A percentile compares a stretch with the other conserved stretches of the same genome.
phyloP scores from a whole-genome alignment of 2,888 invertebrate genomes.

The Macrosiphum euphorbiae region DNA sequence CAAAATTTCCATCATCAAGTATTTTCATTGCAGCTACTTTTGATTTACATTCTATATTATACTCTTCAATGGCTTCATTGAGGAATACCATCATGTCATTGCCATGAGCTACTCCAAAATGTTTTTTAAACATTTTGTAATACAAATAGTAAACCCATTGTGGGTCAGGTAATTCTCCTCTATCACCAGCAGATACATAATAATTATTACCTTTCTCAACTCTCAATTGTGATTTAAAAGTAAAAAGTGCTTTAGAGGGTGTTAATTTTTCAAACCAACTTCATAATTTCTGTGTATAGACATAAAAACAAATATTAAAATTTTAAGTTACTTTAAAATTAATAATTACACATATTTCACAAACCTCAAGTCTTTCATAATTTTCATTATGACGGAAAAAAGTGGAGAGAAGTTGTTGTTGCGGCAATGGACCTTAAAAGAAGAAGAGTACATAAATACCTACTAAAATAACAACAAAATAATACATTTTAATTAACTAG shows the following conservation, averaged over 20 bases:
- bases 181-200: slow-evolving; percentile 12
- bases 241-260: slow-evolving; percentile 52
- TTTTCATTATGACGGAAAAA: no score
- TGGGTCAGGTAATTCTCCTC: not conserved
- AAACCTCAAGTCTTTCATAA: no score
- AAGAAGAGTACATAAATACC: no score
- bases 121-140: slow-evolving; percentile 54
- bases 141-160: slow-evolving; percentile 60
- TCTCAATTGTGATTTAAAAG: slow-evolving; percentile 48
- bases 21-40: not conserved
- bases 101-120: slow-evolving; percentile 43
- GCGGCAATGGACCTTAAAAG: no score
- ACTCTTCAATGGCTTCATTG: slow-evolving; percentile 46
- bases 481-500: no score
- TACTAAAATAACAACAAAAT: no score
- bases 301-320: no score
- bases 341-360: no score
- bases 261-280: no score
- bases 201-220: slow-evolving; percentile 37
- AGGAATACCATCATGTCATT: slow-evolving; percentile 50
- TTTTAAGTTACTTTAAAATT: no score
- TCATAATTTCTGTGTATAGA: no score
- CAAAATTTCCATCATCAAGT: slow-evolving; percentile 53
- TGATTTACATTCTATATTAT: slow-evolving; percentile 30
- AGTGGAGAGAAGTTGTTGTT: no score